Evolutionary conservation across 2,797 vertebrate genomes (phyloP).

Genomic region (Sebastes paucispinis): DNA sequence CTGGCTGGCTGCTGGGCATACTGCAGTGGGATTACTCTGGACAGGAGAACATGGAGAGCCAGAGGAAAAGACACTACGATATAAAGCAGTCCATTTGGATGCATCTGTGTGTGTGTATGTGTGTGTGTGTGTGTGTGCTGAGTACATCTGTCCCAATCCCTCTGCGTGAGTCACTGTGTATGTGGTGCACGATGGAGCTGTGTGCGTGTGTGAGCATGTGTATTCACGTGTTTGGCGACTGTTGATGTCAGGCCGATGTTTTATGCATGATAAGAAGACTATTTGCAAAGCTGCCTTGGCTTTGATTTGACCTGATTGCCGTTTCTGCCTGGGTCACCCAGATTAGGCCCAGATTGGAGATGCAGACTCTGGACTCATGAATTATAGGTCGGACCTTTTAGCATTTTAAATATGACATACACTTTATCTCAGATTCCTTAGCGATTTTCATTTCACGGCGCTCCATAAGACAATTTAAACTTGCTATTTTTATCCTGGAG

Average conservation of each 20-base stretch:
- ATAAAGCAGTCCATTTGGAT: slow-evolving; percentile 60
- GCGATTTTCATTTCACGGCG: not conserved
- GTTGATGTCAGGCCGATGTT: slow-evolving; percentile 54
- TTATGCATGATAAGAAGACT: slow-evolving; percentile 76
- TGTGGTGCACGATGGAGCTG: not conserved
- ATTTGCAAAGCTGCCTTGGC: slow-evolving; percentile 75
- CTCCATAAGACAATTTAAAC: slow-evolving; percentile 10
- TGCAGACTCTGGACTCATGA: slow-evolving; percentile 44
- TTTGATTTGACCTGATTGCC: slow-evolving; percentile 77
- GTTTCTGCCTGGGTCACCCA: slow-evolving; percentile 75
- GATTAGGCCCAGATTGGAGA: slow-evolving; percentile 72
- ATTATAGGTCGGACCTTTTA: slow-evolving; percentile 48
- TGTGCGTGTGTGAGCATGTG: slow-evolving; percentile 26
- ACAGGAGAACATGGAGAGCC: slow-evolving; percentile 70
- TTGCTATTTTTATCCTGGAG: slow-evolving; percentile 23
- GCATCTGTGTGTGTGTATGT: slow-evolving; percentile 54
- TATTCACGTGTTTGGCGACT: slow-evolving; percentile 50
- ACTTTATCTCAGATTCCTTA: not conserved
- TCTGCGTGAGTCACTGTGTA: slow-evolving; percentile 40
- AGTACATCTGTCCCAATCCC: slow-evolving; percentile 49
- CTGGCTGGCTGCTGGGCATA: slow-evolving; percentile 62
- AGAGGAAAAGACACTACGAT: slow-evolving; percentile 59
- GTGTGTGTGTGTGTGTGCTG: not conserved
- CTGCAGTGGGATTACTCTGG: slow-evolving; percentile 74
- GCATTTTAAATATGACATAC: slow-evolving; percentile 20